Percentiles rank a stretch among this genome's conserved stretches.
Evolutionary conservation across 2,113 vertebrate species (phyloP).

Genomic region (Cathartes aura): DNA sequence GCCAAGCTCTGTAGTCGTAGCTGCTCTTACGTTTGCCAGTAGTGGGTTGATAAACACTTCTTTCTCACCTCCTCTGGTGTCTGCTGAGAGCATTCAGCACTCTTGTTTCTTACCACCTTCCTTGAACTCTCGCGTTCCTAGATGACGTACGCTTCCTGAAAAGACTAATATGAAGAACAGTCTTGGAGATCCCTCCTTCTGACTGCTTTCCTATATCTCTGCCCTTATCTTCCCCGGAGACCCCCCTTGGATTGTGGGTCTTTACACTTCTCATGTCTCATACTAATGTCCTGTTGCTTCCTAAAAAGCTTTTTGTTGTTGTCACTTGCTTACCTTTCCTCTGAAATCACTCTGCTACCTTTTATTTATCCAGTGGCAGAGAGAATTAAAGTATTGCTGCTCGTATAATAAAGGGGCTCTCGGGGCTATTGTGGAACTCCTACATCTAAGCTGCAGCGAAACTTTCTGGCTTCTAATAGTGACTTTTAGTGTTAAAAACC

Average conservation of each 20-base stretch:
- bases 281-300: neutral
- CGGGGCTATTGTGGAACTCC: neutral
- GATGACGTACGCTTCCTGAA: neutral
- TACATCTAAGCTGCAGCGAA: neutral
- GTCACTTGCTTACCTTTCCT: neutral
- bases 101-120: neutral
- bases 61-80: neutral
- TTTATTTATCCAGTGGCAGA: neutral
- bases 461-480: neutral
- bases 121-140: neutral
- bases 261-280: neutral
- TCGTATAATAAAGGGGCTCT: neutral
- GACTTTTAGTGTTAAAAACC: neutral
- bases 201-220: neutral
- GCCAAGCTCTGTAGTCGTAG: neutral
- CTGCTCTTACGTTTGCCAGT: neutral
- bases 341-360: neutral
- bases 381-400: neutral
- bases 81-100: neutral
- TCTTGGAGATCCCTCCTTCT: neutral
- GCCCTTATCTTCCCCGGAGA: neutral
- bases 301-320: neutral
- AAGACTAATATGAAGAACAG: neutral
- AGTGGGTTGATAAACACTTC: neutral
- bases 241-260: neutral